Percentiles rank a stretch among this genome's conserved stretches.
Evolutionary conservation across 2,113 vertebrate genomes (phyloP).

Genomic region (Erythrolamprus reginae): DNA sequence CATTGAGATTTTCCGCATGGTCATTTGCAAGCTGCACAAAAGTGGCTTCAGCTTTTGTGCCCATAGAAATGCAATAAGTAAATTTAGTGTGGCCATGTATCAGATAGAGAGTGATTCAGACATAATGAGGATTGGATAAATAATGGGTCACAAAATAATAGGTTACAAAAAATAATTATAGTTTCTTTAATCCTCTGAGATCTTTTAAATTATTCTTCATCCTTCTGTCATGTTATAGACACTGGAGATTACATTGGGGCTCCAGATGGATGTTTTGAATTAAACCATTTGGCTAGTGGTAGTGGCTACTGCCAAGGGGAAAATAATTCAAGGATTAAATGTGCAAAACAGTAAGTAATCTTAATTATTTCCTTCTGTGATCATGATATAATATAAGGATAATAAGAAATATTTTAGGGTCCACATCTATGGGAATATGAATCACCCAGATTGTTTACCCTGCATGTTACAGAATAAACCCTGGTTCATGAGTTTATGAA

Average conservation of each 20-base stretch:
- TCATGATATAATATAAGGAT: not conserved
- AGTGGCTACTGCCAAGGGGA: constrained; percentile 30
- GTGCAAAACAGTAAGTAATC: constrained; percentile 59
- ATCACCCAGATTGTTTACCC: not conserved
- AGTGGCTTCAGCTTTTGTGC: not conserved
- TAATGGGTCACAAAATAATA: not conserved
- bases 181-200: not conserved
- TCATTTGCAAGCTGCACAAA: not conserved
- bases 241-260: too few species aligned
- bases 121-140: not conserved
- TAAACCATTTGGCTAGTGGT: too few species aligned
- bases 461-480: constrained; percentile 66
- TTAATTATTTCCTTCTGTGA: not conserved
- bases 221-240: not conserved
- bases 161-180: not conserved
- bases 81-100: not conserved
- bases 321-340: constrained; percentile 33
- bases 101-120: not conserved
- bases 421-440: not conserved
- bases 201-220: not conserved
- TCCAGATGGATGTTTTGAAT: too few species aligned
- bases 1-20: not conserved
- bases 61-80: not conserved
- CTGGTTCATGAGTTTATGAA: not conserved
- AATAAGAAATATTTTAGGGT: too few species aligned